Base-by-base conservation (phyloP, 2,113 vertebrate genomes). In the Ictidomys tridecemlineatus region DNA sequence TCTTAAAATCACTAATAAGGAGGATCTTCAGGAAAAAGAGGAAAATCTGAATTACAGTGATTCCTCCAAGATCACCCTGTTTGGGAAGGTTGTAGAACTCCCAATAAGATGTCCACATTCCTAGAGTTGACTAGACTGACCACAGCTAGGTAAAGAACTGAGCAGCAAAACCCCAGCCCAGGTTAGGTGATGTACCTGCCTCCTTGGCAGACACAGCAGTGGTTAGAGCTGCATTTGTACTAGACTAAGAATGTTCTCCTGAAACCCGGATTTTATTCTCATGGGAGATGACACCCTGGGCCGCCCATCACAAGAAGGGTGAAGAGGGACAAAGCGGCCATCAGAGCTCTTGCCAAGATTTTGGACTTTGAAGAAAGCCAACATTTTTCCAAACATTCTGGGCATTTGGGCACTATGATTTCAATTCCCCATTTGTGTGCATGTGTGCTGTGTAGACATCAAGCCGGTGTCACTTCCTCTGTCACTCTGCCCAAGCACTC, bases 1-100 rank as follows among this genome's bases (percentile, higher is more conserved):
- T 85, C 63, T 84, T 74, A 74, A 83, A 97, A 78, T 83, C 70
- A 96, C 63, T 89, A 77, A 91, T 83, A 88, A 96, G 80, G 65
- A 97, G 61, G 56, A 77, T 34, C 58, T 92, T 91, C 12, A n/a
- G 5, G 22, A 65, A 86, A 95, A 91, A 95, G 89, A 94, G 77
- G 26, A 87, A 85, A 94, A 63, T 92, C 76, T 70, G 4, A 0
- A 67, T 56, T 77, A 6, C 1, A 63, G 53, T 95, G 82, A 37
- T 56, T 88, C 73, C 70, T 82, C 22, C n/a, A 6, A 12, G 42
- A 74, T 83, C 6, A 72, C 69, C 90, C 42, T 51, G 65, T 93
- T 93, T 8, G 56, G 89, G 1, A 61, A 95, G 32, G 4, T 0
- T 74, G 8, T 0, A 22, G 39, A 96, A 96, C 91, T 96, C n/a